A percentile compares a stretch with the other conserved stretches of the same genome.
Evolutionary conservation across 1,140 invertebrate species (phyloP).

Genomic region (Phenacoccus solenopsis): DNA sequence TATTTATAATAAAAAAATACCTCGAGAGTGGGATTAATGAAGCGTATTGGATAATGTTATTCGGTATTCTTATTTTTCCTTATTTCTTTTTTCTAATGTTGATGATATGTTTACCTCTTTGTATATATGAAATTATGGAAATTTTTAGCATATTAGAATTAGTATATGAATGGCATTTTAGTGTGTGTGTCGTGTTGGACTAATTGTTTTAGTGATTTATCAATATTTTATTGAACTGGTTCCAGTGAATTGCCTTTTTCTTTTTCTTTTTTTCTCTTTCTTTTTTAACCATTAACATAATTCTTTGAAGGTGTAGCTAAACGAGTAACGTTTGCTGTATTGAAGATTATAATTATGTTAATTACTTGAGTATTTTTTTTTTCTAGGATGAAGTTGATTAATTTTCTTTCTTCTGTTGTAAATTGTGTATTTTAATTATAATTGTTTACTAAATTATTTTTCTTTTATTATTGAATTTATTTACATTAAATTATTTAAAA

Average conservation of each 20-base stretch:
- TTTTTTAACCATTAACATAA: not conserved
- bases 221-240: not conserved
- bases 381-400: no score
- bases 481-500: not conserved
- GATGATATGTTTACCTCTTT: not conserved
- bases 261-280: not conserved
- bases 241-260: no score
- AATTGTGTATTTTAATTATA: not conserved
- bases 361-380: not conserved
- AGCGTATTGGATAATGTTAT: not conserved
- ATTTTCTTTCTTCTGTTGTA: not conserved
- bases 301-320: not conserved
- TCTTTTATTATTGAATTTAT: slow-evolving; percentile 2
- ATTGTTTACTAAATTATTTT: not conserved
- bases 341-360: not conserved
- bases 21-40: not conserved
- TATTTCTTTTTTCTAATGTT: not conserved
- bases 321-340: not conserved
- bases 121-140: no score
- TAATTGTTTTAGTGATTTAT: not conserved
- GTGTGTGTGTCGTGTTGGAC: not conserved
- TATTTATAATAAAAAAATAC: no score
- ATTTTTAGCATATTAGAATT: no score
- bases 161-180: no score
- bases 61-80: not conserved